phyloP scores from a whole-genome alignment of 2,888 invertebrate species.

The Thelaira solivaga region DNA sequence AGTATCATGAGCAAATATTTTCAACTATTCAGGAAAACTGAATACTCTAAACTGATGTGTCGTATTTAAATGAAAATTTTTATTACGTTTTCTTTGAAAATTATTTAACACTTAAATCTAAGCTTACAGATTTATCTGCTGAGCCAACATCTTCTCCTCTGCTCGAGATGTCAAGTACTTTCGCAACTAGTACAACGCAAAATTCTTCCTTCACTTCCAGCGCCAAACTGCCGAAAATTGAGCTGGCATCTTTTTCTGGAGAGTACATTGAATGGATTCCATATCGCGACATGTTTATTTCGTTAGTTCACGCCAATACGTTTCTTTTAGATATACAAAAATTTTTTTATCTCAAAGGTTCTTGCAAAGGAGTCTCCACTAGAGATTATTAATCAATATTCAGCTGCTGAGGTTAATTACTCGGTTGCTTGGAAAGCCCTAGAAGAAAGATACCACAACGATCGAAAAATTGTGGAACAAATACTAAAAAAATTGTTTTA shows the following conservation, averaged over 20 bases:
- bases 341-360: too few species aligned
- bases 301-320: constrained; percentile 1
- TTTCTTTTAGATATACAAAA: neutral
- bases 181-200: neutral
- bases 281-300: constrained; percentile 16
- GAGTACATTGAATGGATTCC: constrained; percentile 16
- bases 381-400: constrained; percentile 24
- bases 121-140: too few species aligned
- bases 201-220: neutral
- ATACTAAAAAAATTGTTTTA: constrained; percentile 9
- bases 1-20: too few species aligned
- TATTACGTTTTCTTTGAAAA: too few species aligned
- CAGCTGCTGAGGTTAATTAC: constrained; percentile 6
- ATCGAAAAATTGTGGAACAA: constrained; percentile 1
- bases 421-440: neutral
- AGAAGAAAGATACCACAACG: constrained; percentile 15
- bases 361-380: neutral
- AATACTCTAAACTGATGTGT: neutral
- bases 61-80: too few species aligned
- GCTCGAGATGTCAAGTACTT: neutral
- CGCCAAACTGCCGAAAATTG: constrained; percentile 11
- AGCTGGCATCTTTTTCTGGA: constrained; percentile 6
- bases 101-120: too few species aligned
- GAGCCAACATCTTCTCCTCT: neutral
- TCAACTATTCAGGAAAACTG: neutral